Evolutionary conservation across 2,113 vertebrate genomes (phyloP).

Genomic region (Mixornis gularis): DNA sequence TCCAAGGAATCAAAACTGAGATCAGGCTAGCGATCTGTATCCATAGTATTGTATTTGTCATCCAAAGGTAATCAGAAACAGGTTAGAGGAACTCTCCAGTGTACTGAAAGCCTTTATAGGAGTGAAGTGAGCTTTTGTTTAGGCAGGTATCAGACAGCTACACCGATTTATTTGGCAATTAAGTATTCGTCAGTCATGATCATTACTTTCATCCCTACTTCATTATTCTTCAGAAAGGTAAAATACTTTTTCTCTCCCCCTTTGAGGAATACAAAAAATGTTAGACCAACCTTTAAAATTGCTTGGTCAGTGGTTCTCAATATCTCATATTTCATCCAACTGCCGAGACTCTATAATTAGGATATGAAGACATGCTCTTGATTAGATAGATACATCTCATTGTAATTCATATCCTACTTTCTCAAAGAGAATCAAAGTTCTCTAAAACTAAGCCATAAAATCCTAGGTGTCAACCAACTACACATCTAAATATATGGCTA

Average conservation of each 20-base stretch:
- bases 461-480: background rate
- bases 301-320: conserved; percentile 43
- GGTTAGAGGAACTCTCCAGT: background rate
- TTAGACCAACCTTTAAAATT: conserved; percentile 49
- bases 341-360: background rate
- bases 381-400: background rate
- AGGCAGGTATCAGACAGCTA: background rate
- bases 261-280: background rate
- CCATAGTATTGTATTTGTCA: background rate
- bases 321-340: background rate
- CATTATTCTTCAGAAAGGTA: background rate
- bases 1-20: background rate
- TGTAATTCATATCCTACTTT: background rate
- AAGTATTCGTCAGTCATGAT: background rate
- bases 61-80: background rate
- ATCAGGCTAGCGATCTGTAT: background rate
- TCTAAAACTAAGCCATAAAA: background rate
- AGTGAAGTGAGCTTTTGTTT: background rate
- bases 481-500: background rate
- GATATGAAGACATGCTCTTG: background rate
- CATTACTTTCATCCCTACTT: background rate
- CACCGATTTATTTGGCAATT: background rate
- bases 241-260: background rate
- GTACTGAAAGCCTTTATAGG: background rate
- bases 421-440: background rate